Percentiles rank a stretch among this genome's conserved stretches.
phyloP scores from a whole-genome alignment of 2,113 vertebrate species.

The Trichomycterus rosablanca region DNA sequence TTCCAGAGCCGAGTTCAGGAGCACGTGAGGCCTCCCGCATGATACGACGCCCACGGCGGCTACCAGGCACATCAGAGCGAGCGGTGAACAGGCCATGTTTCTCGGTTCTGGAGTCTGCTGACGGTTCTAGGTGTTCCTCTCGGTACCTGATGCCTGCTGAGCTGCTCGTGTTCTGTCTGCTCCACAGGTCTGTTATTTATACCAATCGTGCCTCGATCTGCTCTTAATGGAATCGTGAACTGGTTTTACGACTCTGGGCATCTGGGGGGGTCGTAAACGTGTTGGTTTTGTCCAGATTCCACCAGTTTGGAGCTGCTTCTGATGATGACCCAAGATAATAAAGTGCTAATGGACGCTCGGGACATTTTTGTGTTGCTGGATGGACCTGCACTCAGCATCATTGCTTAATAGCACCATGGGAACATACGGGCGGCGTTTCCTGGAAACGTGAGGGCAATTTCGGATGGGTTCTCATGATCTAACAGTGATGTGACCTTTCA shows the following conservation, averaged over 20 bases:
- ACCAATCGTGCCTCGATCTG: background rate
- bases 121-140: background rate
- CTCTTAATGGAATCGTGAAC: background rate
- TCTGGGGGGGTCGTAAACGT: background rate
- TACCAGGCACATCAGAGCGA: conserved; percentile 29
- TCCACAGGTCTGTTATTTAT: conserved; percentile 21
- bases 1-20: conserved; percentile 29
- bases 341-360: conserved; percentile 7
- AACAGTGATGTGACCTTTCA: too few relatives aligned
- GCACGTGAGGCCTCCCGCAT: conserved; percentile 28
- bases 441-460: background rate
- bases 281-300: too few relatives aligned
- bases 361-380: conserved; percentile 23
- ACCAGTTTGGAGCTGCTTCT: background rate
- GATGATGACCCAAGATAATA: conserved; percentile 15
- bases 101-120: background rate
- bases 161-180: conserved; percentile 7
- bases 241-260: conserved; percentile 10
- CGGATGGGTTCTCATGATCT: too few relatives aligned
- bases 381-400: conserved; percentile 5
- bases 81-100: conserved; percentile 31
- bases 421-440: background rate
- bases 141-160: background rate
- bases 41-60: conserved; percentile 25
- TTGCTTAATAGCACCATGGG: background rate